These are phyloP conservation scores for Trachelus iudaicus DNA, from an alignment of 2,888 invertebrate genomes.

Conservation along the genomic window DNA sequence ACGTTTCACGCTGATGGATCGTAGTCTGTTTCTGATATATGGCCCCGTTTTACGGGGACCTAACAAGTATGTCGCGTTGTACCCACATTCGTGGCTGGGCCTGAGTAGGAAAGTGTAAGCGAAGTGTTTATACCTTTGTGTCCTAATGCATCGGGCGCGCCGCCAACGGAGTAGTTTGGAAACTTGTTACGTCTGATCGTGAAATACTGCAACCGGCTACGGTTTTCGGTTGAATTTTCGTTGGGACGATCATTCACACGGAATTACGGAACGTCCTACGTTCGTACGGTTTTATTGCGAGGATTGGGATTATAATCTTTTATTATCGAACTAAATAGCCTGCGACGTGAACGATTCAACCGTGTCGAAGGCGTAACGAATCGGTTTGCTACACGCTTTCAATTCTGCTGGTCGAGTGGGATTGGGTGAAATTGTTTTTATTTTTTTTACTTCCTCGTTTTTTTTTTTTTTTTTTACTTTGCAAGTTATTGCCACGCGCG, in stretches of 20 bases:
- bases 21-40: background rate
- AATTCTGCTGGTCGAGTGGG: background rate
- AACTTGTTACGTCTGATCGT: background rate
- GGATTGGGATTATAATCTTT: slow-evolving; percentile 18
- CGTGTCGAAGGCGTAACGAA: slow-evolving; percentile 14
- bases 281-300: slow-evolving; percentile 17
- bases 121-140: background rate
- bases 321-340: slow-evolving; percentile 18
- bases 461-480: background rate
- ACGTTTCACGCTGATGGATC: background rate
- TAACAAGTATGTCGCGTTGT: background rate
- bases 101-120: background rate
- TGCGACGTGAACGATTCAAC: slow-evolving; percentile 12
- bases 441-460: background rate
- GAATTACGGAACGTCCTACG: slow-evolving; percentile 17
- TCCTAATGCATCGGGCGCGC: background rate
- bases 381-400: background rate
- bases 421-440: background rate
- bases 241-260: slow-evolving; percentile 8
- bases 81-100: background rate
- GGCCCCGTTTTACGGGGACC: background rate
- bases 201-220: background rate
- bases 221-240: background rate
- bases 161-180: background rate
- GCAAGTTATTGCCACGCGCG: background rate